A percentile compares a stretch with the other conserved stretches of the same genome.
These are phyloP conservation scores for Phalacrocorax carbo DNA, from an alignment of 2,113 vertebrate species.

Conservation along the genomic window DNA sequence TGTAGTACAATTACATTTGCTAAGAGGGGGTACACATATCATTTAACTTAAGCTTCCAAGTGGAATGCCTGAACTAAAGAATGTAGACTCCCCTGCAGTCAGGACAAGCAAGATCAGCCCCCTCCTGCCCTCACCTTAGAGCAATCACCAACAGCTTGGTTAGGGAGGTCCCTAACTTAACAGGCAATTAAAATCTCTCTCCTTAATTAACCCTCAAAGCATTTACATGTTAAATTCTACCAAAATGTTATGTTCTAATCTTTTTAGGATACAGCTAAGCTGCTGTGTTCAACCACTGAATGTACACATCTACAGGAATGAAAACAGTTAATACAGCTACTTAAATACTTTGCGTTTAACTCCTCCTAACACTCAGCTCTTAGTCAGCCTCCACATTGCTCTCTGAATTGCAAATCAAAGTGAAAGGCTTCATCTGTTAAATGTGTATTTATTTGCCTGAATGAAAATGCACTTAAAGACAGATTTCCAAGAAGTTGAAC, in stretches of 20 bases:
- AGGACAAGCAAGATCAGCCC: background rate
- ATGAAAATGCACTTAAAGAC: background rate
- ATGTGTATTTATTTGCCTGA: background rate
- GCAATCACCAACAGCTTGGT: background rate
- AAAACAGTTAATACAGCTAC: background rate
- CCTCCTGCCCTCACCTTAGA: background rate
- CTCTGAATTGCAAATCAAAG: background rate
- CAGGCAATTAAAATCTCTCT: background rate
- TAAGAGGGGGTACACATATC: background rate
- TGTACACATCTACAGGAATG: background rate
- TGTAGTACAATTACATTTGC: background rate
- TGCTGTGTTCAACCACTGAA: background rate
- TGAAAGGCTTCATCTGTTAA: background rate
- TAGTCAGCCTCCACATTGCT: background rate
- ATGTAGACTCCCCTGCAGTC: slow-evolving; percentile 7
- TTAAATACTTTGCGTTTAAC: background rate
- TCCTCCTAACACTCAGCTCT: background rate
- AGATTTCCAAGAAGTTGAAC: background rate
- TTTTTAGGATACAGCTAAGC: background rate
- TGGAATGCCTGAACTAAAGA: slow-evolving; percentile 12
- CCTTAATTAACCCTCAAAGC: background rate
- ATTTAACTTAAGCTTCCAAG: slow-evolving; percentile 5
- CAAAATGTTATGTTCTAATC: background rate
- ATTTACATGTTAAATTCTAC: background rate
- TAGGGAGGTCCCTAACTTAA: background rate